These are phyloP conservation scores for Psophia crepitans DNA, from an alignment of 2,113 vertebrate species.

Conservation along the genomic window DNA sequence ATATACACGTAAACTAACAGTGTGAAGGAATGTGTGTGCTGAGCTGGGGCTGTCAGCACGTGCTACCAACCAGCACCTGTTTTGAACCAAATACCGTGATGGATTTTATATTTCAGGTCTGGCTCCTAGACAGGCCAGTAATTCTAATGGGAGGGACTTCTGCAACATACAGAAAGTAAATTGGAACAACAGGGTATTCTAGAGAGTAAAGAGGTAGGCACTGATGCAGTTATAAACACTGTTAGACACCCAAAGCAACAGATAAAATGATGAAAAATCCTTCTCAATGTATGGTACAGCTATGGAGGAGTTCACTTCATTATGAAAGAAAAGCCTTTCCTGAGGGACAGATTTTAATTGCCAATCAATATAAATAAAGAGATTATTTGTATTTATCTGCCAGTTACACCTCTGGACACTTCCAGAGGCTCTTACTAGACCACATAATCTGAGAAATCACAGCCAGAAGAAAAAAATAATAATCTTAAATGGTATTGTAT, in stretches of 20 bases:
- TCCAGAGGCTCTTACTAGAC: background rate
- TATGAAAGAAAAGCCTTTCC: background rate
- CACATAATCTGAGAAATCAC: background rate
- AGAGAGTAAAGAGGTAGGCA: background rate
- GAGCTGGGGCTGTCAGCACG: background rate
- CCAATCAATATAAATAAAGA: background rate
- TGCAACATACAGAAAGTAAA: background rate
- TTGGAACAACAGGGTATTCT: background rate
- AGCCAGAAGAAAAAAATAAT: background rate
- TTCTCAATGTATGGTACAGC: background rate
- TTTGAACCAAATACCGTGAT: background rate
- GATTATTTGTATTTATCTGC: background rate
- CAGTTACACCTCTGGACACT: background rate
- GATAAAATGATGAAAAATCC: background rate
- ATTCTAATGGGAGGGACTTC: background rate
- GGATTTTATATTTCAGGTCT: background rate
- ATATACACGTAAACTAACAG: background rate
- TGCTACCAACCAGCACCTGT: background rate
- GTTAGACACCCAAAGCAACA: background rate
- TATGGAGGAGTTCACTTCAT: background rate
- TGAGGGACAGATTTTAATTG: background rate
- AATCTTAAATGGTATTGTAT: background rate
- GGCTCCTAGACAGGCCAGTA: background rate
- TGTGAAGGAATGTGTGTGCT: background rate
- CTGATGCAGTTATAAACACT: background rate